A percentile compares a stretch with the other conserved stretches of the same genome.
Conservation (phyloP, 2,888 invertebrate species). For the Apotomis betuletana region DNA sequence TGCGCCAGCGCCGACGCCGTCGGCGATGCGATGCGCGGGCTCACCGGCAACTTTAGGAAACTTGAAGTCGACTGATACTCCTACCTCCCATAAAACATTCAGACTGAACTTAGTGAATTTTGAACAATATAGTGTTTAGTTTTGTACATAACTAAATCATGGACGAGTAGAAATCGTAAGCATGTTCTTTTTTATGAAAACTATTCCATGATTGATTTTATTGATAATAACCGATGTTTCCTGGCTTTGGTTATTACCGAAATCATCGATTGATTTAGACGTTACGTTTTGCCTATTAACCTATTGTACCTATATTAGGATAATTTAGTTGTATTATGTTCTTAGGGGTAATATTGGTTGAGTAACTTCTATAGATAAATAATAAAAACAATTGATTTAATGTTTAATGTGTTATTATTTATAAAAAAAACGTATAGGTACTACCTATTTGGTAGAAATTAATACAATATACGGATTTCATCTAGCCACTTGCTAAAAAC, state of each 20-base stretch:
- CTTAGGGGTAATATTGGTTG: slow-evolving; percentile 7
- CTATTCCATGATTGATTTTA: slow-evolving; percentile 1
- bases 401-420: slow-evolving; percentile 60
- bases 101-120: slow-evolving; percentile 37
- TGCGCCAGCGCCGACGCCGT: slow-evolving; percentile 86
- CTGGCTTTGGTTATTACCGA: slow-evolving; percentile 4
- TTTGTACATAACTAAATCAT: slow-evolving; percentile 32
- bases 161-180: slow-evolving; percentile 31
- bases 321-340: slow-evolving; percentile 14
- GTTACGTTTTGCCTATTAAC: slow-evolving; percentile 34
- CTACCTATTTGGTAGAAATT: slow-evolving; percentile 66
- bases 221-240: background rate
- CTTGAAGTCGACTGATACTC: slow-evolving; percentile 87
- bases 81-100: slow-evolving; percentile 18
- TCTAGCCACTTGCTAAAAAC: slow-evolving; percentile 55
- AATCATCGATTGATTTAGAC: slow-evolving; percentile 15
- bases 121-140: slow-evolving; percentile 29
- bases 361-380: background rate
- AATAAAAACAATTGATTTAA: slow-evolving; percentile 50
- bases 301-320: slow-evolving; percentile 18
- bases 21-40: slow-evolving; percentile 86
- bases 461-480: slow-evolving; percentile 55
- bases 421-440: slow-evolving; percentile 69
- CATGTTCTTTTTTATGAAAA: slow-evolving; percentile 24
- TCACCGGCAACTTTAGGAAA: slow-evolving; percentile 90